Evolutionary conservation across 2,113 vertebrate species (phyloP).

Genomic region (Anser cygnoides): DNA sequence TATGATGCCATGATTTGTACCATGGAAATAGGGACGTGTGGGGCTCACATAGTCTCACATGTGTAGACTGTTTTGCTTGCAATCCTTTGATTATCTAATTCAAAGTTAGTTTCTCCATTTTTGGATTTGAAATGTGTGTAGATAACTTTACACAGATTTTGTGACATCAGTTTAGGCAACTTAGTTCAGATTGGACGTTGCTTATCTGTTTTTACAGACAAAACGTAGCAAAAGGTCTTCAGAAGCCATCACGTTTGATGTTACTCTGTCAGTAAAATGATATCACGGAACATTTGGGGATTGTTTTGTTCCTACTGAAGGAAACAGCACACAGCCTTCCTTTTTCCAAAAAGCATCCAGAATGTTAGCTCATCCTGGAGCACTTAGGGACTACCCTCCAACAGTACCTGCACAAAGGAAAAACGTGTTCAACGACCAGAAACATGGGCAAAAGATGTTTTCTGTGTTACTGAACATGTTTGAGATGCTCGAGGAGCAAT

Average conservation of each 20-base stretch:
- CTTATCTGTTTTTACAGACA: not conserved
- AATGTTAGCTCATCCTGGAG: not conserved
- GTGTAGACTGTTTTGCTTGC: not conserved
- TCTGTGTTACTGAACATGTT: not conserved
- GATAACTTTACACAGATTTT: not conserved
- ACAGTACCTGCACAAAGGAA: rapidly evolving
- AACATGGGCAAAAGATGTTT: not conserved
- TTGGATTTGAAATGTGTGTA: not conserved
- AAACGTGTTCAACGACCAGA: not conserved
- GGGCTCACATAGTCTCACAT: no score
- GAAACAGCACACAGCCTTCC: not conserved
- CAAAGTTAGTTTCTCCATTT: not conserved
- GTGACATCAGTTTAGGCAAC: not conserved
- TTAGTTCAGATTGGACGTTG: not conserved
- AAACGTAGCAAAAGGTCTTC: not conserved
- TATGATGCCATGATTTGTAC: not conserved
- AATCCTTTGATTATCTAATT: no score
- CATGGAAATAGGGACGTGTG: rapidly evolving
- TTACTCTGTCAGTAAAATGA: not conserved
- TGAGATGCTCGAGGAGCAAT: not conserved
- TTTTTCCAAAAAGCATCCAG: not conserved
- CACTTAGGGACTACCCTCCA: not conserved
- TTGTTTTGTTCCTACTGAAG: not conserved
- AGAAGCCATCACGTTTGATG: not conserved
- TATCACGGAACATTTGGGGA: not conserved